A percentile compares a stretch with the other conserved stretches of the same genome.
Evolutionary conservation across 2,113 vertebrate genomes (phyloP).

Genomic region (Corythaixoides concolor): DNA sequence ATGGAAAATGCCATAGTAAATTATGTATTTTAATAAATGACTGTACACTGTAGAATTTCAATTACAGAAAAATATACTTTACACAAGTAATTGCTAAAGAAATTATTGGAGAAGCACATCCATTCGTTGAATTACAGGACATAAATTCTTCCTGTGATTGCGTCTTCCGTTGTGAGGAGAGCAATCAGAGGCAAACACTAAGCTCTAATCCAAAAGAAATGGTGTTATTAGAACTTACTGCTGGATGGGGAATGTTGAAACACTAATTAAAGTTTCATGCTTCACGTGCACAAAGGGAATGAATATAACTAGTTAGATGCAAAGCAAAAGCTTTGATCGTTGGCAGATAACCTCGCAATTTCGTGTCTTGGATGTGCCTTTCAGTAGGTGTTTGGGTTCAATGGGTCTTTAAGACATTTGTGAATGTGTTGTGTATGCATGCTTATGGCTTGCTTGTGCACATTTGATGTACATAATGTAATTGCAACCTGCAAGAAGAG

Average conservation of each 20-base stretch:
- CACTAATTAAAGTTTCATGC: neutral
- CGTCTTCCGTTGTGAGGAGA: conserved; percentile 51
- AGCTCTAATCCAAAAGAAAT: no score
- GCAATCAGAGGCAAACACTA: conserved; percentile 47
- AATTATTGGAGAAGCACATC: conserved; percentile 58
- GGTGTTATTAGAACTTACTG: conserved; percentile 3
- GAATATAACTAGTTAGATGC: neutral
- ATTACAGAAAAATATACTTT: conserved; percentile 69
- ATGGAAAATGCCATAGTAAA: conserved; percentile 54
- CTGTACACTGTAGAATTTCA: conserved; percentile 49
- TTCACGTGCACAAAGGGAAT: neutral
- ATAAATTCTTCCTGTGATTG: conserved; percentile 66
- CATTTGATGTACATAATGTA: neutral
- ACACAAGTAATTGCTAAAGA: conserved; percentile 64
- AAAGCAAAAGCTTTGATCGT: neutral
- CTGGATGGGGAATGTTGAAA: neutral
- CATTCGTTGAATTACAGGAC: conserved; percentile 67
- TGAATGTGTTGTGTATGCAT: neutral
- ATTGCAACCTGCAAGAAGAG: no score
- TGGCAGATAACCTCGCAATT: neutral
- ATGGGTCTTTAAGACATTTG: neutral
- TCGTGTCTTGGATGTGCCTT: accelerated
- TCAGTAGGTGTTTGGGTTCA: neutral
- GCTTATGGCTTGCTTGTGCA: accelerated
- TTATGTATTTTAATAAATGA: conserved; percentile 68